Evolutionary conservation across 2,113 vertebrate genomes (phyloP).

Genomic region (Carassius auratus): DNA sequence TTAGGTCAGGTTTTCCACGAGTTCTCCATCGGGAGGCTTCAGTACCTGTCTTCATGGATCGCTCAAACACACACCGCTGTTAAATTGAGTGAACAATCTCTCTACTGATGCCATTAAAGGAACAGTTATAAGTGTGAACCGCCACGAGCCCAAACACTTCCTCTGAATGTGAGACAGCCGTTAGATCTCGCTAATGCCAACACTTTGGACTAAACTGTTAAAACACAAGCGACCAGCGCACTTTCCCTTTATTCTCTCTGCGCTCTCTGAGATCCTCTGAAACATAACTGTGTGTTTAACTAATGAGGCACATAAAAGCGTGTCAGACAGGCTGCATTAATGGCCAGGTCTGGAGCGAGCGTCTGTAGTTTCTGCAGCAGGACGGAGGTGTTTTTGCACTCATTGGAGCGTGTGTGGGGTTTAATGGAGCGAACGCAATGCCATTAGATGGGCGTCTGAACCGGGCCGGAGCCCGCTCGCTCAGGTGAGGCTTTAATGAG

Average conservation of each 20-base stretch:
- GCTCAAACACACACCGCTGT: constrained; percentile 18
- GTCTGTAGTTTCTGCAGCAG: constrained; percentile 1
- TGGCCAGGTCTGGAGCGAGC: background rate
- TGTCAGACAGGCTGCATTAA: background rate
- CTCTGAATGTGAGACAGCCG: background rate
- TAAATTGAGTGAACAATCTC: constrained; percentile 44
- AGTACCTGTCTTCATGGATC: background rate
- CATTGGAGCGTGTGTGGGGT: constrained; percentile 60
- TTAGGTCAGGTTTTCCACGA: no score
- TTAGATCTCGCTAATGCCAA: background rate
- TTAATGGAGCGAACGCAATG: constrained; percentile 71
- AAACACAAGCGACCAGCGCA: background rate
- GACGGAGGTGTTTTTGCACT: constrained; percentile 62
- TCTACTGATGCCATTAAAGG: background rate
- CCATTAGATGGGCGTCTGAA: constrained; percentile 71
- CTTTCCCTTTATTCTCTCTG: background rate
- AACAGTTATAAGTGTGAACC: constrained; percentile 18
- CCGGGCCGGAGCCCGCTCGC: constrained; percentile 55
- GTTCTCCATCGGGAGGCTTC: background rate
- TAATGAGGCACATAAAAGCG: constrained; percentile 11
- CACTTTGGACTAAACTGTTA: background rate
- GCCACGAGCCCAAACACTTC: background rate
- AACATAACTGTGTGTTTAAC: constrained; percentile 6
- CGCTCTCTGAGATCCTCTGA: background rate
- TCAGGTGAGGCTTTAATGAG: constrained; percentile 65